Percentiles rank a stretch among this genome's conserved stretches.
These are phyloP conservation scores for Eudyptes chrysolophus DNA, from an alignment of 2,113 vertebrate genomes.

Conservation along the genomic window DNA sequence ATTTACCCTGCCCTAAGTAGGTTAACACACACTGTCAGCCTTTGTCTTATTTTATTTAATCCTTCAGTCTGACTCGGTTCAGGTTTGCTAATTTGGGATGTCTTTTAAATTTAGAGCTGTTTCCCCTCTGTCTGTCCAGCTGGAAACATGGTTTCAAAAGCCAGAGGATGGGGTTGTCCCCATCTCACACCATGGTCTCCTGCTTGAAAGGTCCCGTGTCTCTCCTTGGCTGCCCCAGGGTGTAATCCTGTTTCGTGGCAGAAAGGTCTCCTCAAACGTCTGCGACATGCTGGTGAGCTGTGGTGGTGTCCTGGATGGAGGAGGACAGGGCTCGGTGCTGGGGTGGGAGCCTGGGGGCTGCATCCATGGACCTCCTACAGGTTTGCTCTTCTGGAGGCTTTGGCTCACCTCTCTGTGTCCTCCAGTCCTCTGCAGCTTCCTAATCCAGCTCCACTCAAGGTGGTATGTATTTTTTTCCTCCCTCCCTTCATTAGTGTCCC, in stretches of 20 bases:
- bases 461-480: background rate
- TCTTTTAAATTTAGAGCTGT: background rate
- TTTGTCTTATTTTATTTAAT: background rate
- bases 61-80: background rate
- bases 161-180: background rate
- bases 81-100: background rate
- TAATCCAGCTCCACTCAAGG: background rate
- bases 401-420: background rate
- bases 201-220: background rate
- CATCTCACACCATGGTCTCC: background rate
- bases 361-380: background rate
- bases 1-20: background rate
- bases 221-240: background rate
- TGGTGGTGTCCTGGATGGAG: background rate
- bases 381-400: background rate
- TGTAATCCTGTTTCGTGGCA: fast-evolving
- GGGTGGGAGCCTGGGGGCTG: background rate
- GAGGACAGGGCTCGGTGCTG: fast-evolving
- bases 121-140: background rate
- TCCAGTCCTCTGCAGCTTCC: background rate
- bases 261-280: background rate
- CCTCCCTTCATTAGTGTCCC: background rate
- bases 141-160: background rate
- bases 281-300: background rate
- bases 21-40: background rate